Evolutionary conservation across 2,113 vertebrate species (phyloP).

Genomic region (Corythaeola cristata): DNA sequence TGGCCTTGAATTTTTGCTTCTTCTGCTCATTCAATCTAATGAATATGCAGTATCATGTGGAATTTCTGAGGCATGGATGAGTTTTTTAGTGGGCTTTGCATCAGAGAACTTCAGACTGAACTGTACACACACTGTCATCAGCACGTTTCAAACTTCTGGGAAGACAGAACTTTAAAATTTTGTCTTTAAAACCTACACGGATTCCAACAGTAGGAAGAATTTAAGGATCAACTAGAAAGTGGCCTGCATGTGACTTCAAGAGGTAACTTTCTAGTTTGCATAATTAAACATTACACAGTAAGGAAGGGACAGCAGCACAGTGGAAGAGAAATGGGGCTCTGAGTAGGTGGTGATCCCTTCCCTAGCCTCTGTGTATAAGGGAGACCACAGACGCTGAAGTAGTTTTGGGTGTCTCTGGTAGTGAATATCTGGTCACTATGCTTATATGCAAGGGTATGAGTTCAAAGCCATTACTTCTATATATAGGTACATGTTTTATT

Average conservation of each 20-base stretch:
- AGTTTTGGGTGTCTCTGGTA: not conserved
- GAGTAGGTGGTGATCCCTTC: not conserved
- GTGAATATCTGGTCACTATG: not conserved
- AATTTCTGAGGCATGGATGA: not conserved
- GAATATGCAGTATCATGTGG: not conserved
- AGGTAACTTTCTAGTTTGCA: not conserved
- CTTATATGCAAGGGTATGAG: not conserved
- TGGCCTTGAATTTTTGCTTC: not conserved
- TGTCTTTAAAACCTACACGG: not conserved
- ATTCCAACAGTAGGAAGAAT: not conserved
- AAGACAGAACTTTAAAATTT: not conserved
- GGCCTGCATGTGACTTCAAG: not conserved
- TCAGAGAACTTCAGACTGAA: not conserved
- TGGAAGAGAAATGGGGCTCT: not conserved
- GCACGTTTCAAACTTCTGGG: not conserved
- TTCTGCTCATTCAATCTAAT: not conserved
- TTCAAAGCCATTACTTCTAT: not conserved
- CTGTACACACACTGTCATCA: not conserved
- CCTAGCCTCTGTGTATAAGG: not conserved
- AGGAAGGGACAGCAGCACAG: not conserved
- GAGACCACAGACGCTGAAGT: not conserved
- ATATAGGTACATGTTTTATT: not conserved
- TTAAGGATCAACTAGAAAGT: not conserved
- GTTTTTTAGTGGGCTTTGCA: not conserved
- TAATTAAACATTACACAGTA: not conserved